A percentile compares a stretch with the other conserved stretches of the same genome.
Evolutionary conservation across 2,888 invertebrate genomes (phyloP).

Genomic region (Neoitamus cyanurus): DNA sequence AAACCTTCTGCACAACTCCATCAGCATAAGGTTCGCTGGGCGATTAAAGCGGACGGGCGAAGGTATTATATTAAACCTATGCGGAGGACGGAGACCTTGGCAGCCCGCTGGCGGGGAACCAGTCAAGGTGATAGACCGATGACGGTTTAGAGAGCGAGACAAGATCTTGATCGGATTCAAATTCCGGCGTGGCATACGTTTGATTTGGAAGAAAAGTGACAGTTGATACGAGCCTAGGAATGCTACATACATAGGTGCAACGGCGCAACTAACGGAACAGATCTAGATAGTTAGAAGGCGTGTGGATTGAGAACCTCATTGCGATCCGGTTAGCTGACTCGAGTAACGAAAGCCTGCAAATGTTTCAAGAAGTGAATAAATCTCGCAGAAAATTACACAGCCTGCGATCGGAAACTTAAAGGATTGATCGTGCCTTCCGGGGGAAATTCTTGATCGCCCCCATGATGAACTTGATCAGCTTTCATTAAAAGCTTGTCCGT

Average conservation of each 20-base stretch:
- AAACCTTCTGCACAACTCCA: background rate
- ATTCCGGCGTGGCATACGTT: background rate
- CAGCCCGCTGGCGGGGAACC: background rate
- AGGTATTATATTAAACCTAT: conserved; percentile 6
- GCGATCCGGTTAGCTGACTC: background rate
- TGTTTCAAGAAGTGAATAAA: background rate
- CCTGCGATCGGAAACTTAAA: background rate
- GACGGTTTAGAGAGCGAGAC: conserved; percentile 12
- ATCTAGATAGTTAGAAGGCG: background rate
- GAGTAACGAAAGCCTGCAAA: background rate
- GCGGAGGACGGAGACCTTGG: conserved; percentile 9
- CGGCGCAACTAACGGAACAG: background rate
- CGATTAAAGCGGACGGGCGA: background rate
- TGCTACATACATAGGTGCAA: background rate
- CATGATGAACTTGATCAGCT: background rate
- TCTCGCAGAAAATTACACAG: background rate
- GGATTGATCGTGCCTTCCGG: background rate
- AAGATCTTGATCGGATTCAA: conserved; percentile 20
- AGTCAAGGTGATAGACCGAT: conserved; percentile 30
- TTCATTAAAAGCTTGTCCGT: background rate
- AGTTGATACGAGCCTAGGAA: background rate
- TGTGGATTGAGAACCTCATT: background rate
- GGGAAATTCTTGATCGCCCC: background rate
- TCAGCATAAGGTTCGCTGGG: conserved; percentile 5
- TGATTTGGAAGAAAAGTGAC: conserved; percentile 28